phyloP scores from a whole-genome alignment of 2,113 vertebrate genomes.

The Cheirogaleus medius region DNA sequence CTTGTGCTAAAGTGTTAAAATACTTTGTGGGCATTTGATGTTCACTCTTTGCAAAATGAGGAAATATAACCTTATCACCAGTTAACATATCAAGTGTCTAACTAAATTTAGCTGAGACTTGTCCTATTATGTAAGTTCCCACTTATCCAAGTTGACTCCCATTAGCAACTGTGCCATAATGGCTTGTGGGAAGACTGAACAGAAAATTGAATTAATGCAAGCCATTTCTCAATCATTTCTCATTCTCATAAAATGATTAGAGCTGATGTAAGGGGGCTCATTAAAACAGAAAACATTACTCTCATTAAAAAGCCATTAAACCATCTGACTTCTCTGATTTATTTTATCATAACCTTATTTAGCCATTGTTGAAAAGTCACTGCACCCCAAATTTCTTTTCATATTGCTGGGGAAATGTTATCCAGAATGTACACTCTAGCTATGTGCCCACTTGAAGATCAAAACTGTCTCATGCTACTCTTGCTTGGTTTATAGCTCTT shows the following conservation, averaged over 20 bases:
- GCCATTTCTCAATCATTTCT: constrained; percentile 94
- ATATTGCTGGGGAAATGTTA: constrained; percentile 48
- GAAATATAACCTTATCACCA: constrained; percentile 42
- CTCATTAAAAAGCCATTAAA: constrained; percentile 99
- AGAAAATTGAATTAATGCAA: constrained; percentile 94
- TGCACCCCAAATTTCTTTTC: constrained; percentile 67
- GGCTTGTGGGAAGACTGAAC: constrained; percentile 88
- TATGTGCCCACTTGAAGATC: neutral
- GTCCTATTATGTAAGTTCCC: constrained; percentile 44
- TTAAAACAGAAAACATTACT: constrained; percentile 97
- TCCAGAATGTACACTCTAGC: neutral
- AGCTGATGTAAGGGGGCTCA: constrained; percentile 94
- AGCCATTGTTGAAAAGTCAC: constrained; percentile 78
- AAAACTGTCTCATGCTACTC: neutral
- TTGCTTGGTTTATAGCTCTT: constrained; percentile 22
- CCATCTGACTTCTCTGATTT: constrained; percentile 91
- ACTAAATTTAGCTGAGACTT: constrained; percentile 67
- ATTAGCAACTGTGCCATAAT: constrained; percentile 80
- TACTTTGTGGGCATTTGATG: constrained; percentile 18
- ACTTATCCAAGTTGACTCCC: constrained; percentile 73
- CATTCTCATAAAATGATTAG: constrained; percentile 94
- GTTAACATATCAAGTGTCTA: constrained; percentile 46
- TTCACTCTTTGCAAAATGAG: constrained; percentile 54
- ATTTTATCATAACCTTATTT: constrained; percentile 86
- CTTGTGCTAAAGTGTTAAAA: constrained; percentile 36